Evolutionary conservation across 2,888 invertebrate species (phyloP), one percentile per base, ranked within the genome.

Genomic region (Odontomyia ornata): DNA sequence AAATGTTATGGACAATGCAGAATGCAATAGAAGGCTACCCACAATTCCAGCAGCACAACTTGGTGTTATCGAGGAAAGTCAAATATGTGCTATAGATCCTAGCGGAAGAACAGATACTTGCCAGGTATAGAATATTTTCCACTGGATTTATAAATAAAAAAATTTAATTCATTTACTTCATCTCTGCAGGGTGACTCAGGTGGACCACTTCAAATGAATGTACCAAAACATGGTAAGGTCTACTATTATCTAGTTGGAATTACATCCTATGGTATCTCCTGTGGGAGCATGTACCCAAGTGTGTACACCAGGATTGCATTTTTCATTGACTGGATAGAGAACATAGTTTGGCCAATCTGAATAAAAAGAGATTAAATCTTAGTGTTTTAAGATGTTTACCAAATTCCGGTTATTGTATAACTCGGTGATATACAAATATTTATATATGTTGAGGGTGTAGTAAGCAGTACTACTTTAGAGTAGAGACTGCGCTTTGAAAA

Each of bases 11-110:
- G 77, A 82, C 1, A 86, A 86, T 46, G 81, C 80, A 0, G 82
- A 83, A 15, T 87, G 87, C 77, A 81, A 82, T 52, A 21, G 60
- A 0, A 80, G 82, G 43, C 71, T 86, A 75, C 84, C 86, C 0
- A 27, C 77, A 0, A 81, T 83, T 4, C 27, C 71, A 1, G 71
- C 71, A 11, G 60, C 64, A 18, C 15, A 27, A 25, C 23, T 21
- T 21, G 60, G 62, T 28, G 64, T 64, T 0, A 11, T 75, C 28
- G 80, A 77, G 0, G 80, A 77, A 0, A 85, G 82, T 78, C 86
- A 86, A 80, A 83, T 86, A 27, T 86, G 86, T 77, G 86, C 84
- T 0, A 82, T 82, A 52, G 86, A 86, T 78, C 83, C 79, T 21
- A 75, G 80, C 1, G 79, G 82, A 46, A 81, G 81, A n/a, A 83